These are phyloP conservation scores for Mesochorus sp. DNA, from an alignment of 2,888 invertebrate genomes.

Conservation along the genomic window DNA sequence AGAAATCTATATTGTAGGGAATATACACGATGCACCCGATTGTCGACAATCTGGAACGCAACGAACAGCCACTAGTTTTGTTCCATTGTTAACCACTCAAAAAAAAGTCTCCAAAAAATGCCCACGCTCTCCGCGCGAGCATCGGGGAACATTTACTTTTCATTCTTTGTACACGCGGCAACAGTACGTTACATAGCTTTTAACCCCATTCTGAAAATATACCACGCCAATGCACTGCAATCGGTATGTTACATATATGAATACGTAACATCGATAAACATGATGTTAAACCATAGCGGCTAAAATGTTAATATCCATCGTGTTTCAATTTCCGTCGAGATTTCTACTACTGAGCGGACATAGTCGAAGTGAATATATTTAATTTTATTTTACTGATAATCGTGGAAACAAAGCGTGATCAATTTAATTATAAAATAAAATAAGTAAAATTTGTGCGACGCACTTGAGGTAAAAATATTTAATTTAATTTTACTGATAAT, in stretches of 20 bases:
- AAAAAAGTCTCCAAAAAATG: constrained; percentile 10
- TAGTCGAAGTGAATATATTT: not conserved
- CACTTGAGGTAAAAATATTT: not conserved
- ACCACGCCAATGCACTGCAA: not conserved
- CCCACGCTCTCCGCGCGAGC: not conserved
- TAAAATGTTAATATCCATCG: not conserved
- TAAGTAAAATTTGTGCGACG: no score
- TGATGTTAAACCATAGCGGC: not conserved
- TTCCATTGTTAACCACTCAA: constrained; percentile 8
- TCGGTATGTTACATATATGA: not conserved
- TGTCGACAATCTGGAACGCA: not conserved
- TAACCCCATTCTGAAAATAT: constrained; percentile 9
- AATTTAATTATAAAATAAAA: not conserved
- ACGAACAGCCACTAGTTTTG: not conserved
- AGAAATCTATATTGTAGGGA: constrained; percentile 18
- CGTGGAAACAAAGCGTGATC: not conserved
- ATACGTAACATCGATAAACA: not conserved
- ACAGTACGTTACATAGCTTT: constrained; percentile 38
- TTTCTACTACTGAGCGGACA: not conserved
- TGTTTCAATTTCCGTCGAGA: constrained; percentile 17
- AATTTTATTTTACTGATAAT: not conserved
- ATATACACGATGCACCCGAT: constrained; percentile 17
- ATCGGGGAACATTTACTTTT: constrained; percentile 27
- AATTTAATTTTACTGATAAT: not conserved
- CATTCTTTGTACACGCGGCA: not conserved